Base-by-base conservation (phyloP, 2,888 invertebrate genomes). In the Clunio marinus region DNA sequence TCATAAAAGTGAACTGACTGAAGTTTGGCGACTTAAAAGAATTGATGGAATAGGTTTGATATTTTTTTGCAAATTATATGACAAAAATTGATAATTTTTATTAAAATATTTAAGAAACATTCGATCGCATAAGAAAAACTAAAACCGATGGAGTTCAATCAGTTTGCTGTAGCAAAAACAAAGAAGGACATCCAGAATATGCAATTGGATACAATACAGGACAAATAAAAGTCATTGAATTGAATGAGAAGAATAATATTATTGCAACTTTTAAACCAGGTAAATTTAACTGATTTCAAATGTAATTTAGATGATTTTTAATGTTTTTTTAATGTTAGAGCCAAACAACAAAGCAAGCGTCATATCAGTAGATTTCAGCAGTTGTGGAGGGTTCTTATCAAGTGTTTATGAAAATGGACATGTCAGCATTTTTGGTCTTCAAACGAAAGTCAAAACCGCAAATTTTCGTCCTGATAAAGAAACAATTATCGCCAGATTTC, bases 401-500 rank as follows among this genome's bases (percentile, higher is more conserved):
- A 75, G 76, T 0, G 77, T 79, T 4, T 74, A 75, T 35, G 78
- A 79, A 68, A 75, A 73, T 70, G 78, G 78, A 7, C 69, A 70
- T 24, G 75, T 79, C 2, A 77, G 75, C 57, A 72, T 78, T 2
- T 77, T 75, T 70, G 77, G 78, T 10, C 75, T 74, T 1, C 77
- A 76, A 67, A 78, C 78, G 1, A 75, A 73, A 66, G 74, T 74
- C 1, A 78, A 76, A 71, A 70, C 76, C 1, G 76, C n/a, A n/a
- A n/a, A n/a, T n/a, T n/a, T n/a, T n/a, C n/a, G n/a, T n/a, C n/a
- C n/a, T n/a, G 78, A 77, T 72, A 73, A 74, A 46, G 72, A 75
- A 77, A 75, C 77, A 2, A 77, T 77, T 1, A 70, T 79, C 41
- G 74, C 75, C 0, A 75, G 78, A 2, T 79, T 79, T 70, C 77